phyloP scores from a whole-genome alignment of 2,113 vertebrate genomes.

The Leucopsar rothschildi region DNA sequence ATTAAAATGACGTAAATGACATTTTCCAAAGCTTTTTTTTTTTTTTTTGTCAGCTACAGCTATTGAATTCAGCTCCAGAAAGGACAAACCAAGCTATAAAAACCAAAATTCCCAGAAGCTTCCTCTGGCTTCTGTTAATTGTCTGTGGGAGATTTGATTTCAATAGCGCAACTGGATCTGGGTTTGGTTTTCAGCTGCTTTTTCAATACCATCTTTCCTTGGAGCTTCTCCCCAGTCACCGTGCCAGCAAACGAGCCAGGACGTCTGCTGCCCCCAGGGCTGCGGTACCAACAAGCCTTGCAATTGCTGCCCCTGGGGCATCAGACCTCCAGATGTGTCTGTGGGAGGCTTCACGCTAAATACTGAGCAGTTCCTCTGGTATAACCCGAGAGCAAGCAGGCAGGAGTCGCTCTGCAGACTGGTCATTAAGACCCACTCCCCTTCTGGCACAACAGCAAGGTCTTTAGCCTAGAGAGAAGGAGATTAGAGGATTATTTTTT shows the following conservation, averaged over 20 bases:
- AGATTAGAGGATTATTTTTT: neutral
- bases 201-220: neutral
- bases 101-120: neutral
- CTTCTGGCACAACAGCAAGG: neutral
- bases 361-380: rapidly evolving
- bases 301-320: neutral
- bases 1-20: neutral
- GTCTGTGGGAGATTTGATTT: neutral
- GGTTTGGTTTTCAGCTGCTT: neutral
- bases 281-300: rapidly evolving
- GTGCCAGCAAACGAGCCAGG: neutral
- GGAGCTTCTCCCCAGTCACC: neutral
- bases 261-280: rapidly evolving
- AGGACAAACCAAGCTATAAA: neutral
- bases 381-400: neutral
- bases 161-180: neutral
- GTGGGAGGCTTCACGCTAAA: rapidly evolving
- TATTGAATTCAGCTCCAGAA: neutral
- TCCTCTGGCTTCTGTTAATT: slow-evolving; percentile 2
- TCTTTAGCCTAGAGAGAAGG: neutral
- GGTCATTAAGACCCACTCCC: neutral
- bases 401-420: neutral
- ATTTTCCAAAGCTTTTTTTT: neutral
- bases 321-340: neutral
- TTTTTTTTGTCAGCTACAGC: neutral